A percentile compares a stretch with the other conserved stretches of the same genome.
Evolutionary conservation across 2,888 invertebrate genomes (phyloP).

Genomic region (Amphipyra tragopoginis): DNA sequence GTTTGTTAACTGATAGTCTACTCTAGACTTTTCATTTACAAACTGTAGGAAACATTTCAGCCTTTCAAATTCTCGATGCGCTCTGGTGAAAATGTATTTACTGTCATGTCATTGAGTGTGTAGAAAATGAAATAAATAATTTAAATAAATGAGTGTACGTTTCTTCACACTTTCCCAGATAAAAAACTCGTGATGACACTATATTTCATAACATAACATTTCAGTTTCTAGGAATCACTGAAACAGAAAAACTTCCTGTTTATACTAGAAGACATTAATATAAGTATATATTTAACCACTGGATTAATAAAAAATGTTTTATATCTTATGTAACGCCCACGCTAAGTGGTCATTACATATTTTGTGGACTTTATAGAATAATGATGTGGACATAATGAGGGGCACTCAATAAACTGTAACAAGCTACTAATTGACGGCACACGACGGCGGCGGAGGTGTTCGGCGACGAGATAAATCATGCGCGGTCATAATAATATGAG

Average conservation of each 20-base stretch:
- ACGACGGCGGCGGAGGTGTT: not conserved
- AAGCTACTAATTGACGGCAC: slow-evolving; percentile 28
- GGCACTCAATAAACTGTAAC: slow-evolving; percentile 25
- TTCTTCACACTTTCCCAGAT: not conserved
- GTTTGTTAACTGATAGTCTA: no score
- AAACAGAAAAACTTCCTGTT: slow-evolving; percentile 15
- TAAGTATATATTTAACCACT: not conserved
- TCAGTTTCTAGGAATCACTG: slow-evolving; percentile 13
- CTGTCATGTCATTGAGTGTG: not conserved
- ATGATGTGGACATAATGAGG: slow-evolving; percentile 21
- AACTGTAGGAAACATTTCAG: no score
- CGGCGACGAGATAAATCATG: not conserved
- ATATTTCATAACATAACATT: slow-evolving; percentile 4
- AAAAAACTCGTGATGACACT: not conserved
- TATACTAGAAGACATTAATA: slow-evolving; percentile 16
- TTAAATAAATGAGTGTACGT: not conserved
- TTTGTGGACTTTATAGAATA: slow-evolving; percentile 18
- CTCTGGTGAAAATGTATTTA: no score
- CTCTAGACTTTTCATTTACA: no score
- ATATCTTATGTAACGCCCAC: slow-evolving; percentile 17
- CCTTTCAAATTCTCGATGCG: no score
- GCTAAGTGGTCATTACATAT: slow-evolving; percentile 13
- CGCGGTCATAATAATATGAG: not conserved
- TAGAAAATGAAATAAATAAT: not conserved
- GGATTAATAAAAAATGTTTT: slow-evolving; percentile 13